Evolutionary conservation across 2,113 vertebrate genomes (phyloP), one percentile per base, ranked within the genome.

Genomic region (Guaruba guarouba): DNA sequence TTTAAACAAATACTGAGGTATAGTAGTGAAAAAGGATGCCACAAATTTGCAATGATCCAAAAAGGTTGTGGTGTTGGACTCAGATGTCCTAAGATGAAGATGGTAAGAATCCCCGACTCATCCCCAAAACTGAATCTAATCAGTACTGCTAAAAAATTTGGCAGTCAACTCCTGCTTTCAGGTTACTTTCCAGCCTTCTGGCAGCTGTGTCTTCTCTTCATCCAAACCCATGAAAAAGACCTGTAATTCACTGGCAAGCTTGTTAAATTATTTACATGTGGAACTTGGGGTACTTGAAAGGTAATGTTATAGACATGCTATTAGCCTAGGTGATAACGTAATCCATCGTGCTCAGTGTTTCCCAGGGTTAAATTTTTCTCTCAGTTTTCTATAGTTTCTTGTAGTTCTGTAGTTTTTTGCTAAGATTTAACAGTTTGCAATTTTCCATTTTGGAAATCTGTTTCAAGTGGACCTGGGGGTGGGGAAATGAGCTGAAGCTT

Each of bases 101-200:
- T 44, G 29, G 76, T 92, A 75, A 95, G 87, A 92, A 95, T 92
- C 68, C 46, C 52, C 29, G 11, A 41, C 68, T 43, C 55, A 90
- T 95, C 51, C 62, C 85, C 82, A 28, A 83, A 93, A 85, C 82
- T 97, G 92, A 77, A 96, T 94, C 93, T 96, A 95, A 94, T 97
- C 96, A 96, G 90, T 71, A 49, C 91, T 92, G 89, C 91, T 97
- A 96, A 95, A 97, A 96, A 87, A 88, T 90, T 96, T 97, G 97
- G 96, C 96, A 97, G 80, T 59, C 90, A 93, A 76, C 75, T 93
- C 61, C 74, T 88, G 84, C 93, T 93, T 95, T 97, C 95, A 96
- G 93, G 89, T 94, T 76, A 29, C 82, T 94, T 96, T 94, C 91
- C 92, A 95, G 75, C 71, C 71, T 96, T 78, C 62, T 90, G 63